Percentiles rank a stretch among this genome's conserved stretches.
These are phyloP conservation scores for Odiellus spinosus DNA, from an alignment of 2,888 invertebrate species.

Conservation along the genomic window DNA sequence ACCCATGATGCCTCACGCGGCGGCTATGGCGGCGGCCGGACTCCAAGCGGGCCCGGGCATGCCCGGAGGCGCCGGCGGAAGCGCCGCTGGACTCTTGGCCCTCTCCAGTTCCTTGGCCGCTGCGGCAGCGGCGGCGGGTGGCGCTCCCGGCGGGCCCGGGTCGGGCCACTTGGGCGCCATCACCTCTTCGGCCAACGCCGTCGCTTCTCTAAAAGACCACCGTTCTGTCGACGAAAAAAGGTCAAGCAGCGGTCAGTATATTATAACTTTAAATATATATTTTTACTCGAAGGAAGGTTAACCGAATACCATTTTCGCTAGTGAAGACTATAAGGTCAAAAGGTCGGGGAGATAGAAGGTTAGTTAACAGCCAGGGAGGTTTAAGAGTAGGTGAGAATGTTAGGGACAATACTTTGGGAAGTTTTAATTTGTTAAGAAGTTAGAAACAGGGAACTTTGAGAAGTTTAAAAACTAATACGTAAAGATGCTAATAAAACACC, in stretches of 20 bases:
- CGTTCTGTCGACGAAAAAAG: conserved; percentile 17
- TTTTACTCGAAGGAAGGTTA: no score
- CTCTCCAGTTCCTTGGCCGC: background rate
- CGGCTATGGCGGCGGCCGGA: background rate
- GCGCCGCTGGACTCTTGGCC: background rate
- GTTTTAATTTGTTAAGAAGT: no score
- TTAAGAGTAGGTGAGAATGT: no score
- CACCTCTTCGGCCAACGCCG: conserved; percentile 1
- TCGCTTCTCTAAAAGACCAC: conserved; percentile 19
- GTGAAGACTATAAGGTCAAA: no score
- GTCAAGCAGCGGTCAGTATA: conserved; percentile 18
- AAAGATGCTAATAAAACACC: no score
- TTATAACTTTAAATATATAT: background rate
- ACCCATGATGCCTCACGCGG: background rate
- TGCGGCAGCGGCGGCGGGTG: background rate
- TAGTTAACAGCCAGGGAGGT: no score
- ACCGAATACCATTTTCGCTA: no score
- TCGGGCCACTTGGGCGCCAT: background rate
- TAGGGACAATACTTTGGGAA: no score
- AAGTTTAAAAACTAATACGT: no score
- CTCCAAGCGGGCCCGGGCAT: background rate
- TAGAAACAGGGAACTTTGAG: no score
- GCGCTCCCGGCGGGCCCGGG: background rate
- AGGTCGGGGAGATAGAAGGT: no score
- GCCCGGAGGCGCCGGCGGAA: background rate